Base-by-base conservation (phyloP, 2,797 vertebrate genomes). In the Spea hammondii region DNA sequence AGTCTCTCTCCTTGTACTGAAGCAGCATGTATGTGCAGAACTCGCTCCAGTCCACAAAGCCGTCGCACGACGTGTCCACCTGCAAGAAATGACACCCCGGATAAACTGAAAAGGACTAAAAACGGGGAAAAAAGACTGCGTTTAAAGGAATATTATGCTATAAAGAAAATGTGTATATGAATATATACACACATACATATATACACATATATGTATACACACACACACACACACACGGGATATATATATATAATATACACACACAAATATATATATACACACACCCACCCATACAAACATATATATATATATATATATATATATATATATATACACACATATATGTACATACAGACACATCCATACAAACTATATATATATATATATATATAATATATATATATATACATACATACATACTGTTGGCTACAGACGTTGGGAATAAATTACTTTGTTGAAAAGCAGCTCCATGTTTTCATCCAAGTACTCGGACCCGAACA, bases 11-110 rank as follows among this genome's bases (percentile, higher is more conserved):
- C 12, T 85, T 88, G 85, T 82, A 87, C 72, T 88, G 85, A 69
- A 91, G 83, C 53, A 89, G 70, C 71, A 93, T 83, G 79, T 89
- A 88, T 46, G 83, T 85, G n/a, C 85, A 89, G 72, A 91, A 77
- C 81, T 88, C 84, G 67, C 86, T 84, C 89, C 89, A 89, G 6
- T 69, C 86, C 57, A 90, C 80, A 68, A 76, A 74, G 7, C 86
- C 84, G 0, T 83, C 84, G 60, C 83, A 76, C 11, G 83, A 74
- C 17, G 84, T 72, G 62, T 91, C 86, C 59, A 90, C 86, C 92
- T 92, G 78, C 11, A 44, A 65, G 32, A 49, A 51, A 32, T 59
- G 12, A 47, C 10, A 4, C 8, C 49, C n/a, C 11, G 3, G 2
- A 32, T 32, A 32, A 32, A 32, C 32, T 32, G 32, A 32, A 32